Conservation (phyloP, 2,797 vertebrate species). For the Ctenopoma kingsleyae region DNA sequence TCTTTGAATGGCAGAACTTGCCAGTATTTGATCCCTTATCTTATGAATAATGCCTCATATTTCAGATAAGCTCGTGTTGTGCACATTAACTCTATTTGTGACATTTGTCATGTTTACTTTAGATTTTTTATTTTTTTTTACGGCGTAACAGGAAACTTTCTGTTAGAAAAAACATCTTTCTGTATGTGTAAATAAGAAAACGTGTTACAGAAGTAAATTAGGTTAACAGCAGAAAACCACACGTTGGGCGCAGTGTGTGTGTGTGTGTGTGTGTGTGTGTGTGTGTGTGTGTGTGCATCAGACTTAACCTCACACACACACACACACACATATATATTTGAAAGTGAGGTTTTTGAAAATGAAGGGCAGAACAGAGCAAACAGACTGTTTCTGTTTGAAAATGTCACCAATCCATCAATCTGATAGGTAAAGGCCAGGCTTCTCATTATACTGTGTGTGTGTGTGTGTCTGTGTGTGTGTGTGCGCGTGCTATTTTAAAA, state of each 20-base stretch:
- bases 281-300: too few relatives aligned
- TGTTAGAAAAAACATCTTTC: neutral
- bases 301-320: too few relatives aligned
- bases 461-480: slow-evolving; percentile 32
- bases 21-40: neutral
- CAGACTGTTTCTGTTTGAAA: slow-evolving; percentile 59
- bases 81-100: neutral
- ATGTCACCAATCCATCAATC: slow-evolving; percentile 75
- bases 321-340: neutral
- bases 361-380: slow-evolving; percentile 37
- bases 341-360: slow-evolving; percentile 48
- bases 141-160: too few relatives aligned
- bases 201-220: neutral
- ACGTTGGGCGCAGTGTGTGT: neutral
- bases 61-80: neutral
- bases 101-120: neutral
- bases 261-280: too few relatives aligned
- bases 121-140: too few relatives aligned
- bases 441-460: slow-evolving; percentile 56
- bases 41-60: neutral
- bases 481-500: slow-evolving; percentile 39
- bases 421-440: slow-evolving; percentile 72
- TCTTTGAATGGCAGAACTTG: neutral
- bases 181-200: neutral
- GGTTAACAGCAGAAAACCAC: neutral